phyloP scores from a whole-genome alignment of 2,888 invertebrate species.

The Halictus quadricinctus region DNA sequence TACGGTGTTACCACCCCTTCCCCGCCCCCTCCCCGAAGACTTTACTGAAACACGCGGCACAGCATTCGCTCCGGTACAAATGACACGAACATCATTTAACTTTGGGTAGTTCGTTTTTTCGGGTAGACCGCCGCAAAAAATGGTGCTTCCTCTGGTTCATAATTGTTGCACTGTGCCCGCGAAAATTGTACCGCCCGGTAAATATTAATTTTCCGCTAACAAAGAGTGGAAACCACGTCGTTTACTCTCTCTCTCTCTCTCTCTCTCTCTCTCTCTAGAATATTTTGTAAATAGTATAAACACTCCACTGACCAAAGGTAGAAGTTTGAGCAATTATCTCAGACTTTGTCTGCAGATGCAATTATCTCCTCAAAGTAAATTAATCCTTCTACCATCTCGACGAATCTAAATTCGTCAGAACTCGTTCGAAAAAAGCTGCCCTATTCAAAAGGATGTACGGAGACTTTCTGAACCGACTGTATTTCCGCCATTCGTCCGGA shows the following conservation, averaged over 20 bases:
- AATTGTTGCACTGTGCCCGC: background rate
- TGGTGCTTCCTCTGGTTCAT: background rate
- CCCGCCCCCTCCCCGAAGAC: background rate
- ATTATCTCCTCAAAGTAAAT: background rate
- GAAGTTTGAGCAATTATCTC: no score
- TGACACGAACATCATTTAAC: background rate
- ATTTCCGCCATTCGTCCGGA: background rate
- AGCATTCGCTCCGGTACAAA: background rate
- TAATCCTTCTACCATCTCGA: background rate
- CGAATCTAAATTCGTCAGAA: background rate
- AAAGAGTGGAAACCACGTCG: background rate
- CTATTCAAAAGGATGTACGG: background rate
- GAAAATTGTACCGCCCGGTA: background rate
- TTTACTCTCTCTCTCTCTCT: background rate
- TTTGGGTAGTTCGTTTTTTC: background rate
- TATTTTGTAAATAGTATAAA: background rate
- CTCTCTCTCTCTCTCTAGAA: background rate
- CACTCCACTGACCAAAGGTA: no score
- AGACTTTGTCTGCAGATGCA: background rate
- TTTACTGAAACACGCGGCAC: background rate
- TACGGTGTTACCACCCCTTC: constrained; percentile 18
- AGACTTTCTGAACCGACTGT: background rate
- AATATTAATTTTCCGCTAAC: background rate
- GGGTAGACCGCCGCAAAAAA: background rate
- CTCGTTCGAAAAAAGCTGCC: background rate